Evolutionary conservation across 2,113 vertebrate species (phyloP).

Genomic region (Alaudala cheleensis): DNA sequence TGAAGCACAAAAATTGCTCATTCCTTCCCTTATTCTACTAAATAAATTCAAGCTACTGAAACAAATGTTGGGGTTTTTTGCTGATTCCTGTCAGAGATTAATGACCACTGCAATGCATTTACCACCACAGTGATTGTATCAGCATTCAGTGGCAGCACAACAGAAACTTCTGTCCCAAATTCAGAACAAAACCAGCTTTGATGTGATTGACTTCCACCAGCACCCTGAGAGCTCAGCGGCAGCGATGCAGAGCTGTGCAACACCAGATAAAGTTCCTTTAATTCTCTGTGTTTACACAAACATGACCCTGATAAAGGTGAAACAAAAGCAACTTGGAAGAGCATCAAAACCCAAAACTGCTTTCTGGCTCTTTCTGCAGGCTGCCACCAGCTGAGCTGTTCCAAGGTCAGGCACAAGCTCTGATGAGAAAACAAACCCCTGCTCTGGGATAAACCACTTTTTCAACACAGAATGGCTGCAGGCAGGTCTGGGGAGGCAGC

Average conservation of each 20-base stretch:
- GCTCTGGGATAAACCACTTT: background rate
- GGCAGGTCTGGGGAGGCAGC: background rate
- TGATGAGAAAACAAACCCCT: background rate
- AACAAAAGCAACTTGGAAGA: background rate
- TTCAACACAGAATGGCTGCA: background rate
- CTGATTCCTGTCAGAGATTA: background rate
- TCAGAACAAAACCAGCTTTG: constrained; percentile 19
- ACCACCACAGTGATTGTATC: background rate
- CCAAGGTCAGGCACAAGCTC: background rate
- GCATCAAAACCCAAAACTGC: background rate
- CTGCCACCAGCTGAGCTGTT: background rate
- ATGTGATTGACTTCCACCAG: background rate
- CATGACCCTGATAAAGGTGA: background rate
- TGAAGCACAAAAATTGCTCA: background rate
- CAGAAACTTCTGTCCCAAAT: background rate
- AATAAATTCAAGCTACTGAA: background rate
- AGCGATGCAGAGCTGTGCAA: fast-evolving
- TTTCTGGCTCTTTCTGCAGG: background rate
- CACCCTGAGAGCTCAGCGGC: background rate
- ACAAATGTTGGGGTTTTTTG: background rate
- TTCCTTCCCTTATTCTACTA: background rate
- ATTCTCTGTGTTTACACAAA: background rate
- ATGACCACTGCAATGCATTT: background rate
- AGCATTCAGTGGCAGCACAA: background rate
- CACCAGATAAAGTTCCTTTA: background rate